Percentiles rank a stretch among this genome's conserved stretches.
These are phyloP conservation scores for Triplophysa yarkandensis DNA, from an alignment of 2,797 vertebrate species.

Conservation along the genomic window DNA sequence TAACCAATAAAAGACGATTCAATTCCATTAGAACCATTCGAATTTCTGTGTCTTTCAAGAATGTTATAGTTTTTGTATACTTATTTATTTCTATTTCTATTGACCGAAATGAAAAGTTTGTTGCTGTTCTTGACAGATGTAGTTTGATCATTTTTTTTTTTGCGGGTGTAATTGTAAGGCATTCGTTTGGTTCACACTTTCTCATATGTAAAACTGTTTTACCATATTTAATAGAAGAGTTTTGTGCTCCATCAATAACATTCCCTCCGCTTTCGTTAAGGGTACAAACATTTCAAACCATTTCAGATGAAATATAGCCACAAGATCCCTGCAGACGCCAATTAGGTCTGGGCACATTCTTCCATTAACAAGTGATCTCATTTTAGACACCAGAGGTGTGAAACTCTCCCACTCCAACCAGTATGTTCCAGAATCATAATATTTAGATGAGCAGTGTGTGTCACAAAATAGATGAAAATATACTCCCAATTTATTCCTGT, in stretches of 20 bases:
- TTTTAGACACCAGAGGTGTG: conserved; percentile 28
- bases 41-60: too few species aligned
- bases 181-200: neutral
- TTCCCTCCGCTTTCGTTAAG: conserved; percentile 2
- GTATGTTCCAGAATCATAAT: conserved; percentile 34
- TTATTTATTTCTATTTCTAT: neutral
- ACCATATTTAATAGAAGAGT: neutral
- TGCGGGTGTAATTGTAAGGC: neutral
- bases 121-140: neutral
- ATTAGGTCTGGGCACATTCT: conserved; percentile 37
- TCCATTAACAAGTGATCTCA: conserved; percentile 35
- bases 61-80: neutral
- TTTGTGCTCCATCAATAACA: neutral
- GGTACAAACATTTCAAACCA: neutral
- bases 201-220: neutral
- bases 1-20: too few species aligned
- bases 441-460: conserved; percentile 25
- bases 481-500: neutral
- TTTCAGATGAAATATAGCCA: conserved; percentile 13
- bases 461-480: neutral
- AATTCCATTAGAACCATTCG: too few species aligned
- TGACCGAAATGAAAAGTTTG: neutral
- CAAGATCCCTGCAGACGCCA: conserved; percentile 34
- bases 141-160: neutral
- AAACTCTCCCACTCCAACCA: conserved; percentile 31